Percentiles rank a stretch among this genome's conserved stretches.
phyloP scores from a whole-genome alignment of 2,888 invertebrate species.

The Theodoxus fluviatilis region DNA sequence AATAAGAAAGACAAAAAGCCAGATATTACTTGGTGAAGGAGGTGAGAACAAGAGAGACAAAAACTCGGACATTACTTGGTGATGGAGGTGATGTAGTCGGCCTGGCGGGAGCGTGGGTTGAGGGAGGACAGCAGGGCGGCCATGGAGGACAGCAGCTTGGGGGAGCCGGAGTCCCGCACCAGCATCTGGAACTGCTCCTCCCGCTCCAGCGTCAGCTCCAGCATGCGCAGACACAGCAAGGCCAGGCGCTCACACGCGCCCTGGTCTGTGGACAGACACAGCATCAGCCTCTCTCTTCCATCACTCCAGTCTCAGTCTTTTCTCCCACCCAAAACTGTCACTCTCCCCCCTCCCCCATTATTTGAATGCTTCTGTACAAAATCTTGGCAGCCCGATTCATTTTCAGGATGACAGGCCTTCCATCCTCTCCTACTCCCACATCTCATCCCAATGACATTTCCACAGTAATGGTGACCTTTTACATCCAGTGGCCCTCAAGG shows the following conservation, averaged over 20 bases:
- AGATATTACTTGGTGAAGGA: too few species aligned
- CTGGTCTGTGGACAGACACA: constrained; percentile 59
- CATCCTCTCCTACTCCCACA: too few species aligned
- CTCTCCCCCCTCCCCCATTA: too few species aligned
- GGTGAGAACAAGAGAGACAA: background rate
- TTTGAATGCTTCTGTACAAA: background rate
- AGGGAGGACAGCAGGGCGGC: constrained; percentile 83
- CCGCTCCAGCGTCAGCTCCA: constrained; percentile 77
- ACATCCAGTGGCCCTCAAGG: too few species aligned
- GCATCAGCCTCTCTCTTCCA: background rate
- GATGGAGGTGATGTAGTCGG: constrained; percentile 81
- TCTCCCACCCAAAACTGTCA: background rate
- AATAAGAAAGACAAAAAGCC: too few species aligned
- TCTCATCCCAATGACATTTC: too few species aligned
- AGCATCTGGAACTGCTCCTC: constrained; percentile 78
- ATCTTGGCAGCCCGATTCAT: background rate
- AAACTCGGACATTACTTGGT: constrained; percentile 70
- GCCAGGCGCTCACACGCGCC: constrained; percentile 76
- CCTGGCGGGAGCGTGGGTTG: constrained; percentile 77
- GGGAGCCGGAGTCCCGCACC: constrained; percentile 67
- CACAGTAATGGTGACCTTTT: too few species aligned
- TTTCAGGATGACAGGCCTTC: too few species aligned
- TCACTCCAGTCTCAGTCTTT: background rate
- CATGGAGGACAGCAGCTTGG: constrained; percentile 76
- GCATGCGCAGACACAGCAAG: constrained; percentile 76